Base-by-base conservation (phyloP, 1,140 invertebrate species). In the Piezodorus guildinii region DNA sequence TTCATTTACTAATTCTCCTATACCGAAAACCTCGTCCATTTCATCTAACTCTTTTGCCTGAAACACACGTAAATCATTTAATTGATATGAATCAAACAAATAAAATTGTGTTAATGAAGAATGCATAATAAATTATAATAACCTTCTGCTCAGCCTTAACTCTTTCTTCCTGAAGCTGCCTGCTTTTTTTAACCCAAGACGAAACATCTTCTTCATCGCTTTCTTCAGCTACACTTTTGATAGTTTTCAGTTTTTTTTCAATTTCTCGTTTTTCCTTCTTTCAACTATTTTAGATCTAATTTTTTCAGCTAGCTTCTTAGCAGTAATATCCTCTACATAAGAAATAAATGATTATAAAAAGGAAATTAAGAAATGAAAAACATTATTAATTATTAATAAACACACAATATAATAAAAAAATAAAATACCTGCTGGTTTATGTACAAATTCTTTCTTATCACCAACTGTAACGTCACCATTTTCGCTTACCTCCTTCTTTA, bases 11-110 rank as follows among this genome's bases (percentile, higher is more conserved):
- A 96, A 76, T 67, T 86, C 85, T 10, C 84, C 81, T 63, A 96
- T 84, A 39, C 94, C 94, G 83, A 98, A 96, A 72, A 92, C 92
- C 72, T 85, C 87, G 78, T 98, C 96, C 76, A 98, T 81, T 75
- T 97, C 93, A 74, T 96, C 92, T 67, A 97, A 74, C 77, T 91
- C 81, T 76, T 94, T 94, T 45, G 91, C 93, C 87, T 91, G 72
- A 17, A 25, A 56, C 19, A 56, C 9, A 56, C 2, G 5, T 49
- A 19, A 49, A 49, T 19, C 17, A 19, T 49, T n/a, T 49, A 49
- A 49, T 6, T 30, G 17, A 49, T 6, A 12, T 49, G 14, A 46
- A 46, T 16, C 14, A 46, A 46, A 6, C n/a, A 49, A n/a, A 19
- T n/a, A 2, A 49, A 8, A n/a, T n/a, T n/a, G n/a, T n/a, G n/a